A percentile compares a stretch with the other conserved stretches of the same genome.
Conservation (phyloP, 2,797 vertebrate species). For the Graptemys geographica region DNA sequence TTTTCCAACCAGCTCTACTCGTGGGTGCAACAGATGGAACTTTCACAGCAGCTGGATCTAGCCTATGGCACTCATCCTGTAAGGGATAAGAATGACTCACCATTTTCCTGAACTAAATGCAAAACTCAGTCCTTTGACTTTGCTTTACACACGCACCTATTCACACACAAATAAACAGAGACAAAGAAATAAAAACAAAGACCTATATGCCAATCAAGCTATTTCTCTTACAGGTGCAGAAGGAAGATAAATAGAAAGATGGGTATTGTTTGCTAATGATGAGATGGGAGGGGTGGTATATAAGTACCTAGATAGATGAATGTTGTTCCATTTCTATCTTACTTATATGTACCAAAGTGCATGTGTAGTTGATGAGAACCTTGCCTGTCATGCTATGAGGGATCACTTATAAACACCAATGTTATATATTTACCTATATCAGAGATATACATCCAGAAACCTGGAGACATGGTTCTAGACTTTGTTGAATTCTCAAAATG, state of each 20-base stretch:
- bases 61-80: not conserved
- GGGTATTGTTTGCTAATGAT: not conserved
- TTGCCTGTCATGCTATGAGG: not conserved
- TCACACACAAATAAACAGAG: not conserved
- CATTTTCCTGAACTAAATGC: not conserved
- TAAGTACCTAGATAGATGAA: too few species aligned
- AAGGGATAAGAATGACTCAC: not conserved
- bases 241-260: not conserved
- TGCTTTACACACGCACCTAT: not conserved
- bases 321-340: not conserved
- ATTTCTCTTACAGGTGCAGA: not conserved
- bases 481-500: not conserved
- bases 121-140: not conserved
- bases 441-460: not conserved
- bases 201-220: not conserved
- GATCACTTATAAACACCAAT: not conserved
- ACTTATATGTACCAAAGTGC: not conserved
- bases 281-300: not conserved
- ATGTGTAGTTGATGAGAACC: not conserved
- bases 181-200: not conserved
- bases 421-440: fast-evolving
- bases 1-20: not conserved
- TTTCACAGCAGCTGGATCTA: not conserved
- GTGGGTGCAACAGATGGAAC: not conserved
- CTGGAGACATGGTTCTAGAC: not conserved